phyloP scores from a whole-genome alignment of 2,797 vertebrate species.

The Babyrousa celebensis region DNA sequence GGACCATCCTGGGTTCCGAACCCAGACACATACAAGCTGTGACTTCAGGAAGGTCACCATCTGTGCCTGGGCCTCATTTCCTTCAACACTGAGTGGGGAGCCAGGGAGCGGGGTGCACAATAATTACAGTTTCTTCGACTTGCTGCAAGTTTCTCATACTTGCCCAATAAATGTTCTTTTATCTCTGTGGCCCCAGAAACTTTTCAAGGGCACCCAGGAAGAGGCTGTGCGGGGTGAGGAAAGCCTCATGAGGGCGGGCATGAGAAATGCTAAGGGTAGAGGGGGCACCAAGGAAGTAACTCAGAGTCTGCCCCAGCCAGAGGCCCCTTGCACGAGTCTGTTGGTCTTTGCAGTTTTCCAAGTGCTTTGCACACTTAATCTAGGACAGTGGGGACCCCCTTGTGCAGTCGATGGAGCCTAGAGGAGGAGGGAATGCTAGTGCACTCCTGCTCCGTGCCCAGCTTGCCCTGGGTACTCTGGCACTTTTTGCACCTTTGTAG shows the following conservation, averaged over 20 bases:
- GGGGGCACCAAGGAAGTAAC: not conserved
- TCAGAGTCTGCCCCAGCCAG: not conserved
- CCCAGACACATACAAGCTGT: not conserved
- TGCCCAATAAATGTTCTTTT: not conserved
- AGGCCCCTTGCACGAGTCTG: not conserved
- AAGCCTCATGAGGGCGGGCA: not conserved
- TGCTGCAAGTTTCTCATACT: not conserved
- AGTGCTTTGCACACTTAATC: not conserved
- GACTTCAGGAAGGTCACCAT: not conserved
- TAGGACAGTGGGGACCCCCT: not conserved
- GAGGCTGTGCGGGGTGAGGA: not conserved
- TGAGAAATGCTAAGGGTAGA: not conserved
- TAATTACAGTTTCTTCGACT: not conserved
- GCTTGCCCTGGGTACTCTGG: not conserved
- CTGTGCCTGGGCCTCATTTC: not conserved
- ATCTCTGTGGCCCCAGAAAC: not conserved
- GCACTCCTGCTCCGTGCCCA: not conserved
- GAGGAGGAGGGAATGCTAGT: not conserved
- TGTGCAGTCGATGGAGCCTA: not conserved
- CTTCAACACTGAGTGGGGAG: not conserved
- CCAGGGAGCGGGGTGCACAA: no score
- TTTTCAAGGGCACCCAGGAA: not conserved
- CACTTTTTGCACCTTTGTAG: not conserved
- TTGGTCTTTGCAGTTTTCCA: not conserved
- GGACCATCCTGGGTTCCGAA: not conserved